Conservation (phyloP, 2,113 vertebrate species). For the Clarias magur region DNA sequence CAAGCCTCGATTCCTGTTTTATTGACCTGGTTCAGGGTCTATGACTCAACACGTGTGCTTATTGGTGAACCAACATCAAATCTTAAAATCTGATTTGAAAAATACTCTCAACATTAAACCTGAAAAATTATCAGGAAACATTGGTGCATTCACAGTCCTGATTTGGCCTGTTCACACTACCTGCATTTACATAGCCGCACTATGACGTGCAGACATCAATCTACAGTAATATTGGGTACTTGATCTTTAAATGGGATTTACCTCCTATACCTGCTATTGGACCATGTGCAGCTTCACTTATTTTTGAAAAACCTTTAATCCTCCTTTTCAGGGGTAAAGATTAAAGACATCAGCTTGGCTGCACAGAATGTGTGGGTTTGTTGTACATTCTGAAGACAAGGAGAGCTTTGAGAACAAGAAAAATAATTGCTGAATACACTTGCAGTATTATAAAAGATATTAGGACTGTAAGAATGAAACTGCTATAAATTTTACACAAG, state of each 20-base stretch:
- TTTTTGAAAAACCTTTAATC: neutral
- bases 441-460: neutral
- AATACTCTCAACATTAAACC: neutral
- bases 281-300: neutral
- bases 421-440: neutral
- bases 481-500: neutral
- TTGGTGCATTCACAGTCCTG: neutral
- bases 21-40: too few relatives aligned
- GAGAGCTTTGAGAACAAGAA: neutral
- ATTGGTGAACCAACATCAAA: neutral
- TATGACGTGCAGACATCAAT: neutral
- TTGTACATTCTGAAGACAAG: neutral
- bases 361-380: neutral
- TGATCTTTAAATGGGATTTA: neutral
- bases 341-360: neutral
- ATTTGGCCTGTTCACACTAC: neutral
- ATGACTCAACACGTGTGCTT: neutral
- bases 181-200: neutral
- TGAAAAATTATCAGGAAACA: neutral
- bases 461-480: neutral
- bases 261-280: neutral
- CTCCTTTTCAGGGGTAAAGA: neutral
- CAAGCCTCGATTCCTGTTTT: too few relatives aligned
- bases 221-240: neutral
- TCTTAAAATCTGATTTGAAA: neutral